Conservation (phyloP, 1,140 invertebrate species). For the Goniozus legneri region DNA sequence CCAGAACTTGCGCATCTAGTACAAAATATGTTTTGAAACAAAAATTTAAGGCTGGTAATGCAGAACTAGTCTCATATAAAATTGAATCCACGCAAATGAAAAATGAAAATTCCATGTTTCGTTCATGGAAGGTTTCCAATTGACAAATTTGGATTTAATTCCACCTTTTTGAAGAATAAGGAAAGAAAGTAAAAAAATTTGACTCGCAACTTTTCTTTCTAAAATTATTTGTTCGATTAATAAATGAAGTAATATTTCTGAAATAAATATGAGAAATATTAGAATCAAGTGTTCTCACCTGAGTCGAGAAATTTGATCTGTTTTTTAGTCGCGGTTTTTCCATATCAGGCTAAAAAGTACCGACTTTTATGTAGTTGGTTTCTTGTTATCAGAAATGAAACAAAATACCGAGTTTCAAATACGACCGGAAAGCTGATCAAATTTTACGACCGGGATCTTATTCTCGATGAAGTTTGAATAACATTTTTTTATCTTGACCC, state of each 20-base stretch:
- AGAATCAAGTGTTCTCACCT: not conserved
- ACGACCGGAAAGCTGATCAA: too few species aligned
- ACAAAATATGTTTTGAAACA: constrained; percentile 22
- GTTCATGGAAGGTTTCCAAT: constrained; percentile 4
- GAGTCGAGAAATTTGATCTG: not conserved
- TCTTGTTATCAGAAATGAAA: too few species aligned
- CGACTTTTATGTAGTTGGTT: too few species aligned
- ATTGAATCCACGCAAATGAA: too few species aligned
- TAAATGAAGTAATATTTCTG: not conserved
- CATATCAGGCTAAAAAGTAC: too few species aligned
- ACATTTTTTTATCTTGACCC: too few species aligned
- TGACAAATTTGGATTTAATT: not conserved
- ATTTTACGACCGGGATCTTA: too few species aligned
- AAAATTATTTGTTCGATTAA: not conserved
- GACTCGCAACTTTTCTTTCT: not conserved
- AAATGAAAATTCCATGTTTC: constrained; percentile 8
- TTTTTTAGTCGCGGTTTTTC: not conserved
- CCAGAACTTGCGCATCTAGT: constrained; percentile 6
- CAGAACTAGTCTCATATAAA: too few species aligned
- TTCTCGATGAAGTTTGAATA: too few species aligned
- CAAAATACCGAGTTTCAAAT: too few species aligned
- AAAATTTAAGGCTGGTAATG: constrained; percentile 12
- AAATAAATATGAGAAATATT: not conserved
- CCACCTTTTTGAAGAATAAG: not conserved
- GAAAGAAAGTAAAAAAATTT: not conserved